Base-by-base conservation (phyloP, 1,140 invertebrate species). In the Neotoxoptera formosana region DNA sequence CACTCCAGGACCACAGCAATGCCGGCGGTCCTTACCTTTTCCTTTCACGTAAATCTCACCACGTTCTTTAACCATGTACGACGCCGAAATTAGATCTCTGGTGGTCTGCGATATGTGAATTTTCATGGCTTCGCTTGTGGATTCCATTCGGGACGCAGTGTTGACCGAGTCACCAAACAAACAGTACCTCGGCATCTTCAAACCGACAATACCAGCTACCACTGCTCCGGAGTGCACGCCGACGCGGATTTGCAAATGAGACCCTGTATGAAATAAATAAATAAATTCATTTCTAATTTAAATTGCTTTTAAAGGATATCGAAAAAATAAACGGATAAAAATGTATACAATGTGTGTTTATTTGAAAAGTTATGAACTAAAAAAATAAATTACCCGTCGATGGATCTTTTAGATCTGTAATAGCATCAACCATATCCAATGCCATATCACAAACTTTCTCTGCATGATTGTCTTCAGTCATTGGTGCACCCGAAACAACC, bases 381-480 rank as follows among this genome's bases (percentile, higher is more conserved):
- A 76, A 94, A 93, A 91, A 91, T 20, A 21, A 11, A 76, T 41
- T 95, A 96, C 97, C 97, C 94, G 98, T 98, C 11, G 98, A 98
- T 45, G 98, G 98, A 95, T 99, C 98, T 94, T 97, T 98, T 0
- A 99, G 96, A 94, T 98, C 97, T 9, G 96, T 97, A 94, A 99
- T 99, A 2, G 98, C 98, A 94, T 99, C 97, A 0, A 99, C 96
- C 98, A 99, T 99, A 95, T 99, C 99, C 36, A 99, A 95, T 0
- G 99, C 98, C 98, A 99, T 98, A 95, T 99, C 97, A 94, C 98
- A 99, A 30, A 99, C 98, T 94, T 97, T 97, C 95, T 98, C 97
- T 0, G 98, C 98, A 95, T 99, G 99, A 95, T 98, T 97, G 81
- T 96, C 96, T 95, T 98, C 97, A 94, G 97, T 97, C 93, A 98